Conservation (phyloP, 2,113 vertebrate genomes). For the Opisthocomus hoazin region DNA sequence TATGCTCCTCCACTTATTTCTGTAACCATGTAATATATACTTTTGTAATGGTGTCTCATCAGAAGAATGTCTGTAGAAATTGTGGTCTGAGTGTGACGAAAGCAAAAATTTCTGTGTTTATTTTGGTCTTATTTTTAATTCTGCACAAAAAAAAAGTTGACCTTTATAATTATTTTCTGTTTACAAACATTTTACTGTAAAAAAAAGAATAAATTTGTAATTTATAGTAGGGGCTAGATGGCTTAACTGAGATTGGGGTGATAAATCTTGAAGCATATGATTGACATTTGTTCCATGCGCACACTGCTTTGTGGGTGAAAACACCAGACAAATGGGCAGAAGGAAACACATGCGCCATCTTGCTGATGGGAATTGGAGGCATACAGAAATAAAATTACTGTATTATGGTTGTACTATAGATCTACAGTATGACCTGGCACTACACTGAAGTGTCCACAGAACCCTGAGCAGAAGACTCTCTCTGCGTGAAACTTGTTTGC, state of each 20-base stretch:
- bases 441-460: neutral
- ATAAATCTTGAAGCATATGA: neutral
- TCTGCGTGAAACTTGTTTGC: neutral
- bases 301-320: neutral
- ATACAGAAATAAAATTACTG: neutral
- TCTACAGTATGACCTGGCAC: neutral
- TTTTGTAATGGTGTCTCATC: neutral
- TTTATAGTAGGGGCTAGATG: neutral
- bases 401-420: neutral
- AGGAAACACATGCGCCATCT: neutral
- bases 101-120: neutral
- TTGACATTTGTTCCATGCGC: neutral
- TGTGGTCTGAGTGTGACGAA: conserved; percentile 12
- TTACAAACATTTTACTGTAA: neutral
- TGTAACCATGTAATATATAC: neutral
- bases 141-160: neutral
- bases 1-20: neutral
- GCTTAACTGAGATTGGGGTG: neutral
- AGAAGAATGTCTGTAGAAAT: conserved; percentile 35
- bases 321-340: neutral
- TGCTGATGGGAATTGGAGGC: neutral
- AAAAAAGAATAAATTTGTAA: too few relatives aligned
- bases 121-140: conserved; percentile 5
- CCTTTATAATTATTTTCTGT: neutral
- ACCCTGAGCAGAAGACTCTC: neutral